These are phyloP conservation scores for Phorcus lineatus DNA, from an alignment of 2,888 invertebrate species.

Conservation along the genomic window DNA sequence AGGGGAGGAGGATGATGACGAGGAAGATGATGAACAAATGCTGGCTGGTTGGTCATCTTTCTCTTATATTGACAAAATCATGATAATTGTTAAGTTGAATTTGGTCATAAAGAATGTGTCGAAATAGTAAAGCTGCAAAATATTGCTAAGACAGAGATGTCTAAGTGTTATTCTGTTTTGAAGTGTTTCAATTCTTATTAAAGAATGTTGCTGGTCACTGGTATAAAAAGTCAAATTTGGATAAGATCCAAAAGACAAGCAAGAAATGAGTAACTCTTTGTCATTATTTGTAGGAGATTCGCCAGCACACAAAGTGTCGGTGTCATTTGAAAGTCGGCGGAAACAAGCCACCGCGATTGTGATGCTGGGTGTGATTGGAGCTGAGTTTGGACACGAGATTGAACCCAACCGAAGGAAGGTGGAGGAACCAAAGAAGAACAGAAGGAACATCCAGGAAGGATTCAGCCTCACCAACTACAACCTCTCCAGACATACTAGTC, in stretches of 20 bases:
- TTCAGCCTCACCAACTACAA: slow-evolving; percentile 88
- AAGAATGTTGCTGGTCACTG: no score
- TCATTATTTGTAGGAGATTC: slow-evolving; percentile 51
- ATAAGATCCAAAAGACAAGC: no score
- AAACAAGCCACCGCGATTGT: slow-evolving; percentile 99
- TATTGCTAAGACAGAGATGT: no score
- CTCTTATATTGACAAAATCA: no score
- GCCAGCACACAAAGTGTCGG: slow-evolving; percentile 61
- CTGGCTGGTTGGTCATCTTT: slow-evolving; percentile 42
- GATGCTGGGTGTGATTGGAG: slow-evolving; percentile 95
- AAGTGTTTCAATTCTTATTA: no score
- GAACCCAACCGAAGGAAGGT: slow-evolving; percentile 76
- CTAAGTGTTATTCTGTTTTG: no score
- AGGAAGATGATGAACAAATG: slow-evolving; percentile 58
- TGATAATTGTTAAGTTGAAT: no score
- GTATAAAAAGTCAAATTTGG: no score
- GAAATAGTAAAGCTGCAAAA: no score
- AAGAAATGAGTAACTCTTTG: no score
- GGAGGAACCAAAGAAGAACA: slow-evolving; percentile 81
- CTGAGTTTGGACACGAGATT: slow-evolving; percentile 98
- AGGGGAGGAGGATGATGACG: slow-evolving; percentile 58
- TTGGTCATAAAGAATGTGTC: no score
- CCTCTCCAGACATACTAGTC: slow-evolving; percentile 91
- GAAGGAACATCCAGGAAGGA: slow-evolving; percentile 85
- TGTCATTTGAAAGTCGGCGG: slow-evolving; percentile 77